phyloP scores from a whole-genome alignment of 2,888 invertebrate species.

The Bugula neritina region DNA sequence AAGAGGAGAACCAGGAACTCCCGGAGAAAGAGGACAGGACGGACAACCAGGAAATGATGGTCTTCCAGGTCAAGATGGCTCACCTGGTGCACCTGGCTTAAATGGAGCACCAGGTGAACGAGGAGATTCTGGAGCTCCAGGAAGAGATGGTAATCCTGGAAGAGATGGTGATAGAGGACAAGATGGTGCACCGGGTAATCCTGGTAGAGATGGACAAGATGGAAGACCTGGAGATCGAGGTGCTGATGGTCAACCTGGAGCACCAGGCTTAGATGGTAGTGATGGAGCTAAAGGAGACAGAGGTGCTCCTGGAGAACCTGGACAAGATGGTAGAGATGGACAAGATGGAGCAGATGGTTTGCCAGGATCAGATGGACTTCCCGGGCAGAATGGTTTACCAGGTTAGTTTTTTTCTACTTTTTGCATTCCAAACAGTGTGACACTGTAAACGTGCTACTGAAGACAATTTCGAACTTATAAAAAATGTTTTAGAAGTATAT shows the following conservation, averaged over 20 bases:
- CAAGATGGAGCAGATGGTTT: slow-evolving; percentile 11
- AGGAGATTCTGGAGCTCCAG: slow-evolving; percentile 27
- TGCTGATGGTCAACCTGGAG: slow-evolving; percentile 31
- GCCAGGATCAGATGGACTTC: not conserved
- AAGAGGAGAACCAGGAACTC: slow-evolving; percentile 29
- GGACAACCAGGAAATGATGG: slow-evolving; percentile 28
- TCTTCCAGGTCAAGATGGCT: not conserved
- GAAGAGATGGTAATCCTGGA: slow-evolving; percentile 30
- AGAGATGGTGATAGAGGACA: slow-evolving; percentile 27
- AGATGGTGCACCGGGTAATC: slow-evolving; percentile 28
- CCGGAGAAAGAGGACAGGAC: slow-evolving; percentile 28
- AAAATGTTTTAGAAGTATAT: too few relatives aligned
- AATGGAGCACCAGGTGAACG: slow-evolving; percentile 22
- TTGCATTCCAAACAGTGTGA: not conserved
- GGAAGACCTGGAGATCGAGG: slow-evolving; percentile 32
- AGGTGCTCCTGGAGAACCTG: slow-evolving; percentile 30
- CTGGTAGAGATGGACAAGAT: slow-evolving; percentile 30
- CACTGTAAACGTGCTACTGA: too few relatives aligned
- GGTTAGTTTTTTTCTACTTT: not conserved
- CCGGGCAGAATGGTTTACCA: not conserved
- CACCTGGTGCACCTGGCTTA: slow-evolving; percentile 22
- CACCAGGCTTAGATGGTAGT: slow-evolving; percentile 30
- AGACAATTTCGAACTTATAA: too few relatives aligned
- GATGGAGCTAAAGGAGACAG: slow-evolving; percentile 29
- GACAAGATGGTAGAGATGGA: slow-evolving; percentile 28